Conservation (phyloP, 2,888 invertebrate species). For the Drosophila pegasa region DNA sequence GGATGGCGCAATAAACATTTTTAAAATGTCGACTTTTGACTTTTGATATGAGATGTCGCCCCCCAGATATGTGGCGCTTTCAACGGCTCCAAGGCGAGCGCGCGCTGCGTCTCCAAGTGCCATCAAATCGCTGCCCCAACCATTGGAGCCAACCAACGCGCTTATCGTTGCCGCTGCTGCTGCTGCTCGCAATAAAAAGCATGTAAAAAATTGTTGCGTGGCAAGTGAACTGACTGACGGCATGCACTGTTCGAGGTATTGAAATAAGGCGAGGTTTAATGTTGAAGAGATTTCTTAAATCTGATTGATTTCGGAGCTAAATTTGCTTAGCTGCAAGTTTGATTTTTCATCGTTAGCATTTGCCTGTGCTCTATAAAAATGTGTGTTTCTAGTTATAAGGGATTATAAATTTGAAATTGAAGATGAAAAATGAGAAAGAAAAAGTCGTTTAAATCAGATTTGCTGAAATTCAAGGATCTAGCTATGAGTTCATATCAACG, state of each 20-base stretch:
- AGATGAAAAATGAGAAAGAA: too few species aligned
- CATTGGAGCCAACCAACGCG: slow-evolving; percentile 7
- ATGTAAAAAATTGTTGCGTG: slow-evolving; percentile 2
- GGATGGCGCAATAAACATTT: slow-evolving; percentile 77
- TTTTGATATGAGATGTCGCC: slow-evolving; percentile 67
- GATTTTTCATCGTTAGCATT: too few species aligned
- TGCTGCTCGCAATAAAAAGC: slow-evolving; percentile 54
- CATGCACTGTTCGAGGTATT: neutral
- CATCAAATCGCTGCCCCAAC: slow-evolving; percentile 52
- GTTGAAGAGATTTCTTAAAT: neutral
- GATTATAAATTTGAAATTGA: too few species aligned
- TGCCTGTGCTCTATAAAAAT: too few species aligned
- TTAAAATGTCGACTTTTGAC: slow-evolving; percentile 74
- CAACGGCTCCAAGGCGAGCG: slow-evolving; percentile 7
- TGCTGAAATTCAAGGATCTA: too few species aligned
- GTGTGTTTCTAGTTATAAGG: too few species aligned
- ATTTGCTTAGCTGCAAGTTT: too few species aligned
- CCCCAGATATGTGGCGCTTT: slow-evolving; percentile 28
- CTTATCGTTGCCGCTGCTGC: slow-evolving; percentile 7
- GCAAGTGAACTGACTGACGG: neutral
- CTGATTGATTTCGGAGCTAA: too few species aligned
- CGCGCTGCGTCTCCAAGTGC: slow-evolving; percentile 27
- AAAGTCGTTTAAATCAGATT: too few species aligned
- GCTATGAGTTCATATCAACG: too few species aligned
- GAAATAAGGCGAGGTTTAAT: too few species aligned